A percentile compares a stretch with the other conserved stretches of the same genome.
Evolutionary conservation across 2,888 invertebrate species (phyloP).

Genomic region (Notocelia uddmanniana): DNA sequence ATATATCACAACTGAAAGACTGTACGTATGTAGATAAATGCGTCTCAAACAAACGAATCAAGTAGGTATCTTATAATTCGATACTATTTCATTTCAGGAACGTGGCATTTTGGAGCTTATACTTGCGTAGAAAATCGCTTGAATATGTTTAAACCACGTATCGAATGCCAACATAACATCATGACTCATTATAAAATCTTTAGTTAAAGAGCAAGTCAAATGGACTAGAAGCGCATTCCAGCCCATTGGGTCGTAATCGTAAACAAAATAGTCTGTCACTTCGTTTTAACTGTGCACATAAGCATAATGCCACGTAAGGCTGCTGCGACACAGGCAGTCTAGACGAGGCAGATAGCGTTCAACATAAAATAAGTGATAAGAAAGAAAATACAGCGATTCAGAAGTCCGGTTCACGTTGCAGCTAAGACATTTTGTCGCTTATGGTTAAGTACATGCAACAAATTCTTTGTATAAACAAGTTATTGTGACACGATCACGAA

Average conservation of each 20-base stretch:
- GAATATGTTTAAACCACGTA: not conserved
- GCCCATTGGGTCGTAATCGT: constrained; percentile 33
- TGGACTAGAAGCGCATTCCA: constrained; percentile 29
- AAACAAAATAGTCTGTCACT: constrained; percentile 41
- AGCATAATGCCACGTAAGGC: constrained; percentile 5
- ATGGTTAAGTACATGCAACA: too few species aligned
- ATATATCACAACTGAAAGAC: not conserved
- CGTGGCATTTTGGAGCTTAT: too few species aligned
- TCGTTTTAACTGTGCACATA: constrained; percentile 15
- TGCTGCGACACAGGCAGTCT: not conserved
- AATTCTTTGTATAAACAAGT: not conserved
- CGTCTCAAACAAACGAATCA: too few species aligned
- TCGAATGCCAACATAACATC: constrained; percentile 1
- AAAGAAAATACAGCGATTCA: not conserved
- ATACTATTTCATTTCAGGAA: too few species aligned
- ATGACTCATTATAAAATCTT: constrained; percentile 10
- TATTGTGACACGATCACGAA: not conserved
- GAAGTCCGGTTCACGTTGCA: not conserved
- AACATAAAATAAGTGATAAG: not conserved
- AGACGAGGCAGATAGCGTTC: not conserved
- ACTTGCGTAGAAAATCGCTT: too few species aligned
- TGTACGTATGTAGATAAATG: too few species aligned
- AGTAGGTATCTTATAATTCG: too few species aligned
- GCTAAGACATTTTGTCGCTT: too few species aligned
- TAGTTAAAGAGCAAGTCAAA: constrained; percentile 7